A percentile compares a stretch with the other conserved stretches of the same genome.
Evolutionary conservation across 1,140 invertebrate species (phyloP).

Genomic region (Drosophila serrata): DNA sequence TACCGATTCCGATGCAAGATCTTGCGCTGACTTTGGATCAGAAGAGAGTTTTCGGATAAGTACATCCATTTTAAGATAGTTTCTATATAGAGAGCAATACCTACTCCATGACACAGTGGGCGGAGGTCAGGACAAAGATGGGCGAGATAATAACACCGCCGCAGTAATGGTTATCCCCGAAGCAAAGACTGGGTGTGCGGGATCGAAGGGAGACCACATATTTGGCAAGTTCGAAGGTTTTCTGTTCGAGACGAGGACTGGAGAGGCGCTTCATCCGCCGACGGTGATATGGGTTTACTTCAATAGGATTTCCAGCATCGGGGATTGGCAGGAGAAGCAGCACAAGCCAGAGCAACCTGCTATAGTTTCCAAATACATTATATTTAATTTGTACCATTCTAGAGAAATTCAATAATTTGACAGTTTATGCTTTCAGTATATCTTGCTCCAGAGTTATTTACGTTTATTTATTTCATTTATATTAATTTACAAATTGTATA

Average conservation of each 20-base stretch:
- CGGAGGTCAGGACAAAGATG: constrained; percentile 47
- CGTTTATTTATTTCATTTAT: not conserved
- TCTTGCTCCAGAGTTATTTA: too few species aligned
- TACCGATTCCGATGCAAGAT: constrained; percentile 33
- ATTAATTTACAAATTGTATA: not conserved
- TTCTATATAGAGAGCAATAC: constrained; percentile 3
- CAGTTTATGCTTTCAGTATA: not conserved
- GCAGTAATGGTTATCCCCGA: constrained; percentile 62
- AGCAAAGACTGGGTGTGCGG: constrained; percentile 37
- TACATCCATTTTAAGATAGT: too few species aligned
- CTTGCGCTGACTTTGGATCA: constrained; percentile 42
- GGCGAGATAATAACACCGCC: constrained; percentile 43
- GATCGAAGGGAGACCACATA: constrained; percentile 62
- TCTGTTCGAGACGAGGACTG: constrained; percentile 4
- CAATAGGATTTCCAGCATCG: constrained; percentile 1
- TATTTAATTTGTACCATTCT: constrained; percentile 1
- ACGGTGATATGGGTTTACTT: not conserved
- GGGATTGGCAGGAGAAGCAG: not conserved
- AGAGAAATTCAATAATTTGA: constrained; percentile 2
- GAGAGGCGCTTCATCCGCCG: constrained; percentile 38
- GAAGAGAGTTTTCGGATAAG: not conserved
- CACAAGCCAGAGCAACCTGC: not conserved
- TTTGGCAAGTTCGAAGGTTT: not conserved
- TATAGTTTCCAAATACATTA: not conserved
- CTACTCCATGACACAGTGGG: constrained; percentile 62